phyloP scores from a whole-genome alignment of 2,888 invertebrate genomes.

The Itoplectis maculator region DNA sequence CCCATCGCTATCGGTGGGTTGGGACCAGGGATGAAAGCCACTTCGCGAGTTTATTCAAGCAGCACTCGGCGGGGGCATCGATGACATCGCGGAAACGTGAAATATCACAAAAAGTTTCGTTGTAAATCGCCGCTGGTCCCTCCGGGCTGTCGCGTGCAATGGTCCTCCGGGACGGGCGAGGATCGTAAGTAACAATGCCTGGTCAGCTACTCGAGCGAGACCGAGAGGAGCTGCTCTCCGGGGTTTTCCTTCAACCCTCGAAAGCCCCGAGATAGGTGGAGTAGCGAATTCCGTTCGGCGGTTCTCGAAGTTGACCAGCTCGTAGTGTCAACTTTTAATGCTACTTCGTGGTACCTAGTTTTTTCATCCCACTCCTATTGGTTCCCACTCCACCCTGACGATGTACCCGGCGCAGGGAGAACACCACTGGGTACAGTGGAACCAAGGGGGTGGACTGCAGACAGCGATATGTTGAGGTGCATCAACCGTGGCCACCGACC shows the following conservation, averaged over 20 bases:
- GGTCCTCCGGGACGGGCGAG: conserved; percentile 42
- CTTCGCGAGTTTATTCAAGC: conserved; percentile 64
- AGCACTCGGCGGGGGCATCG: conserved; percentile 48
- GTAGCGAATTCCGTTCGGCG: conserved; percentile 33
- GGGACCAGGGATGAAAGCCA: conserved; percentile 42
- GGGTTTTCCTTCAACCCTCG: conserved; percentile 12
- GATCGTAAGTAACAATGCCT: conserved; percentile 68
- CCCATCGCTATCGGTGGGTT: conserved; percentile 36
- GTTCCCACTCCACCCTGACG: conserved; percentile 30
- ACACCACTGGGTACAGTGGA: not conserved
- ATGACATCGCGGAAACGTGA: conserved; percentile 68
- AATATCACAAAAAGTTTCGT: conserved; percentile 68
- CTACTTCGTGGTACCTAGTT: conserved; percentile 64
- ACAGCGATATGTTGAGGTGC: conserved; percentile 2
- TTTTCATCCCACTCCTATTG: conserved; percentile 27
- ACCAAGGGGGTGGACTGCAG: not conserved
- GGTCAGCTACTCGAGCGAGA: conserved; percentile 66
- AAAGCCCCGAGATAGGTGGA: conserved; percentile 40
- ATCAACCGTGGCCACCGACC: not conserved
- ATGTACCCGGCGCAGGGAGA: conserved; percentile 7
- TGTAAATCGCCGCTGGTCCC: conserved; percentile 66
- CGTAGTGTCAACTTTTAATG: conserved; percentile 77
- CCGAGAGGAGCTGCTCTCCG: conserved; percentile 39
- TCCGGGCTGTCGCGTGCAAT: conserved; percentile 59
- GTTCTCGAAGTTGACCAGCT: conserved; percentile 68